Percentiles rank a stretch among this genome's conserved stretches.
Conservation (phyloP, 2,888 invertebrate genomes). For the Leptopterna dolabrata region DNA sequence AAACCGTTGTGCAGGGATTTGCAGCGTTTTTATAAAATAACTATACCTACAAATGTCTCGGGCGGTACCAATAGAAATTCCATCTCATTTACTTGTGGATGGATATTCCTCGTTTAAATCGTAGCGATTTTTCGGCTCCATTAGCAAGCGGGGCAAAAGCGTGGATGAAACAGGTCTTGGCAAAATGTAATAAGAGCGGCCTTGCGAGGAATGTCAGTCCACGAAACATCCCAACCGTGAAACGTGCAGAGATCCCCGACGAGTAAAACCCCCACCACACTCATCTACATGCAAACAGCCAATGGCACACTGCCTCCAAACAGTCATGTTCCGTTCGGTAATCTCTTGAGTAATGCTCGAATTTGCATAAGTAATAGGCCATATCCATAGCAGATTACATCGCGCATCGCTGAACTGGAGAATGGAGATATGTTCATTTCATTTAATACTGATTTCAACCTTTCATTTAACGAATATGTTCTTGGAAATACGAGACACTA, state of each 20-base stretch:
- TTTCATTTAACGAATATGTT: not conserved
- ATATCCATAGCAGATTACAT: slow-evolving; percentile 22
- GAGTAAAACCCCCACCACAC: not conserved
- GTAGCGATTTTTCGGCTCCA: too few relatives aligned
- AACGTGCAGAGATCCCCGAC: slow-evolving; percentile 14
- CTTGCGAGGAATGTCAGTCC: slow-evolving; percentile 25
- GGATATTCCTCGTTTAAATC: too few relatives aligned
- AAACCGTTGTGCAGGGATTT: too few relatives aligned
- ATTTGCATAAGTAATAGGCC: slow-evolving; percentile 47
- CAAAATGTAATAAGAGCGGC: not conserved
- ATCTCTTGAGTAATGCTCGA: slow-evolving; percentile 43
- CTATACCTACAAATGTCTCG: too few relatives aligned
- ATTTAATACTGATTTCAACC: slow-evolving; percentile 30
- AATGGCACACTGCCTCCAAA: not conserved
- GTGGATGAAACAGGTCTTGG: not conserved
- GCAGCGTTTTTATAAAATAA: too few relatives aligned
- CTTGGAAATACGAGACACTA: not conserved
- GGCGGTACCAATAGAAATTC: too few relatives aligned
- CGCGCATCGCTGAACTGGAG: slow-evolving; percentile 1
- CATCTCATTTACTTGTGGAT: too few relatives aligned
- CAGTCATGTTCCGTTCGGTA: slow-evolving; percentile 29
- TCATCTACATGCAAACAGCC: too few relatives aligned
- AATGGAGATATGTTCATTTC: slow-evolving; percentile 8
- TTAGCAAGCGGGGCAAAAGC: not conserved
- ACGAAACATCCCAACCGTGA: slow-evolving; percentile 28